These are phyloP conservation scores for Quiscalus mexicanus DNA, from an alignment of 2,113 vertebrate genomes.

Conservation along the genomic window DNA sequence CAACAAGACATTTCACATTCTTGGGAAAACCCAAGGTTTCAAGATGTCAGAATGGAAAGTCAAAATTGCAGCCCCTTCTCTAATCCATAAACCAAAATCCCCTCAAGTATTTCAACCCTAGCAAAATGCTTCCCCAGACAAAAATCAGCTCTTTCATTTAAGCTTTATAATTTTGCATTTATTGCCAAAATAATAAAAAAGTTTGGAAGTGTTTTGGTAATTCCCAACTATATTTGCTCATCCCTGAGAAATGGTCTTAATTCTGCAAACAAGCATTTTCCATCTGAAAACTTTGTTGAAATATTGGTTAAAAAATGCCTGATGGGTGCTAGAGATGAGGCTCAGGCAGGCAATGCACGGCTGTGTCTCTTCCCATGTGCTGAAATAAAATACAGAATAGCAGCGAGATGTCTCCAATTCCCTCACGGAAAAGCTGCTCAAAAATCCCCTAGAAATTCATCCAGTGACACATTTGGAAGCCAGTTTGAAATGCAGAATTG, in stretches of 20 bases:
- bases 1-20: not conserved
- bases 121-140: fast-evolving
- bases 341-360: not conserved
- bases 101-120: not conserved
- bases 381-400: not conserved
- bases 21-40: not conserved
- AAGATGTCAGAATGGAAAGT: not conserved
- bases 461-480: not conserved
- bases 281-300: not conserved
- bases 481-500: not conserved
- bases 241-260: fast-evolving
- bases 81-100: not conserved
- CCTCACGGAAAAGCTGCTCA: not conserved
- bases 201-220: not conserved
- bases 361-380: not conserved
- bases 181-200: not conserved
- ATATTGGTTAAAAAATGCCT: not conserved
- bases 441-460: not conserved
- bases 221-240: not conserved
- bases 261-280: fast-evolving
- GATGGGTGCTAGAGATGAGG: fast-evolving
- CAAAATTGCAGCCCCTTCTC: not conserved
- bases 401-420: fast-evolving
- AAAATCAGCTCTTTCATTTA: not conserved
- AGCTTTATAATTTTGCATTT: not conserved